A percentile compares a stretch with the other conserved stretches of the same genome.
Evolutionary conservation across 2,113 vertebrate genomes (phyloP).

Genomic region (Limnothrissa miodon): DNA sequence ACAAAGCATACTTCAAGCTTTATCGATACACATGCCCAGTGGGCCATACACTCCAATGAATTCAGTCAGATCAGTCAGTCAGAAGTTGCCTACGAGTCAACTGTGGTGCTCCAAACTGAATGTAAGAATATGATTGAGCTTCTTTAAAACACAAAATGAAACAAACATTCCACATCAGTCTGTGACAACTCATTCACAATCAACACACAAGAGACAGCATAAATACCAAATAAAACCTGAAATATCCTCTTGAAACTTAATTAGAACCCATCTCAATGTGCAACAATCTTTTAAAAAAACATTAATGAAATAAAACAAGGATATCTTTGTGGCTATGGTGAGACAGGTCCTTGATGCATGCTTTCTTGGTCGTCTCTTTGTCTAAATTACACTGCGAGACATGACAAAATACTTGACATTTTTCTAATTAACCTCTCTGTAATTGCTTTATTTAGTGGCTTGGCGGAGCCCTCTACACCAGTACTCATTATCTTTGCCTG

Average conservation of each 20-base stretch:
- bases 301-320: too few species aligned
- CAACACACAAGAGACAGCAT: neutral
- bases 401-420: conserved; percentile 40
- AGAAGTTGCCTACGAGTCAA: neutral
- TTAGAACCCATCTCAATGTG: neutral
- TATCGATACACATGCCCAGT: neutral
- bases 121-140: too few species aligned
- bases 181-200: neutral
- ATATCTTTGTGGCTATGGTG: neutral
- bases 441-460: conserved; percentile 50
- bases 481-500: conserved; percentile 49
- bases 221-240: neutral
- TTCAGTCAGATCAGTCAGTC: neutral
- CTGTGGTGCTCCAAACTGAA: neutral
- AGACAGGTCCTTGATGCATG: neutral
- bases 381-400: neutral
- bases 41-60: neutral
- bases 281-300: neutral
- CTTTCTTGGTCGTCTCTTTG: neutral
- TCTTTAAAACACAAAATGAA: neutral
- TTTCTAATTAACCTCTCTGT: conserved; percentile 55
- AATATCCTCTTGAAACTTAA: neutral
- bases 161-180: neutral
- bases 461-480: neutral
- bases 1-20: neutral